Percentiles rank a stretch among this genome's conserved stretches.
Conservation (phyloP, 2,113 vertebrate species). For the Muntiacus reevesi region DNA sequence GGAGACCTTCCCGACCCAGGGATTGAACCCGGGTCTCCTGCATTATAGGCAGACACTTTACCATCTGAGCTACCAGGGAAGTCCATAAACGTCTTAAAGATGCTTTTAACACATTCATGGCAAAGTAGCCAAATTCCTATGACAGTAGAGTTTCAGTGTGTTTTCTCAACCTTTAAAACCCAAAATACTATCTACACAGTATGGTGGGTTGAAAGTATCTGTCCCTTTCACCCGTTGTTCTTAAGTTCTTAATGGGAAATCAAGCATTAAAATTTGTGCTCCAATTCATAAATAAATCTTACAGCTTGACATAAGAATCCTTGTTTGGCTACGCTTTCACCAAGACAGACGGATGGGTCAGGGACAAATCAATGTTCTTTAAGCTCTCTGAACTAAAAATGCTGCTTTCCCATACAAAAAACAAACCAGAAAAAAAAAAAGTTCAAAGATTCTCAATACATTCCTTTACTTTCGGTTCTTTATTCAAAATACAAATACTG, state of each 20-base stretch:
- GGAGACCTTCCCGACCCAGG: neutral
- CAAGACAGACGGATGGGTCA: neutral
- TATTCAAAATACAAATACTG: neutral
- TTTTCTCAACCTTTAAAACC: neutral
- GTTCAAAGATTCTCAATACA: neutral
- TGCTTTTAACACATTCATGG: neutral
- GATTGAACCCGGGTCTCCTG: neutral
- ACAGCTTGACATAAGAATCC: neutral
- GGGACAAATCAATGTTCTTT: conserved; percentile 43
- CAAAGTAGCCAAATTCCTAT: neutral
- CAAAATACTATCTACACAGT: neutral
- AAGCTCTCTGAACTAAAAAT: conserved; percentile 19
- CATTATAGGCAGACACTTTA: neutral
- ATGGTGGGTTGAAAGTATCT: neutral
- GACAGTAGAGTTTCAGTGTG: neutral
- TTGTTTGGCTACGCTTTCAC: neutral
- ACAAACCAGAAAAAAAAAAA: neutral
- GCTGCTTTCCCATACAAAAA: neutral
- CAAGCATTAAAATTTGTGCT: neutral
- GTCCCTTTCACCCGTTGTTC: neutral
- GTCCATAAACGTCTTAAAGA: neutral
- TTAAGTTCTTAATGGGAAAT: neutral
- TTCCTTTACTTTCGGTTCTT: neutral
- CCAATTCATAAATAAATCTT: neutral
- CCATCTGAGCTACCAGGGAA: neutral